Evolutionary conservation across 2,113 vertebrate genomes (phyloP), one percentile per base, ranked within the genome.

Genomic region (Perccottus glenii): DNA sequence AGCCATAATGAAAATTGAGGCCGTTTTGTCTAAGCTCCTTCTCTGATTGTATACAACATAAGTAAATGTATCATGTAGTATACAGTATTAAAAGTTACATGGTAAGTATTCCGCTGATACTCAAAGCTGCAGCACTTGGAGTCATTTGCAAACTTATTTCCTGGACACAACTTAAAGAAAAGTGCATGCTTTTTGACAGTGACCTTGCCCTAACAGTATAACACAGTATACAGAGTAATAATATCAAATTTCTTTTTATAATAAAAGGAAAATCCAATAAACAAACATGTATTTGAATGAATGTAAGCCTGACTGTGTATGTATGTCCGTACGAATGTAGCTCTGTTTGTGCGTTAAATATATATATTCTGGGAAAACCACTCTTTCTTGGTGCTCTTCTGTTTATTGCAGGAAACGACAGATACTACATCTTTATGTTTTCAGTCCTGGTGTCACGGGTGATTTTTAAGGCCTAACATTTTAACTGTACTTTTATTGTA

Each of bases 141-240:
- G 60, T 67, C 36, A 71, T 64, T 77, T 75, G 79, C 78, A 63
- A 62, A 83, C 55, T 43, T 48, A 27, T 3, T 32, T 71, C 68
- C 70, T 64, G 71, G 64, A 82, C 77, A 84, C 80, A 87, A 89
- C 81, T 88, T 89, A 87, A 90, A 84, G 83, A 40, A 89, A 85
- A 79, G 84, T 90, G 91, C 90, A 92, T 93, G 92, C 84, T 73
- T 86, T 90, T 90, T 60, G 86, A 88, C 85, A 85, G 72, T 82
- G 87, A 87, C 84, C 66, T 77, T 70, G 79, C 87, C 84, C 81
- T 70, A 78, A 67, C 80, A 85, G 82, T 89, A 86, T 90, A 85
- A 80, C 85, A 78, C 80, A 75, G 76, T 84, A 91, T 86, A 82
- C 76, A 77, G 85, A 87, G 83, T 90, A 89, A 90, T 88, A 87